A percentile compares a stretch with the other conserved stretches of the same genome.
These are phyloP conservation scores for Rattus rattus DNA, from an alignment of 2,113 vertebrate genomes.

Conservation along the genomic window DNA sequence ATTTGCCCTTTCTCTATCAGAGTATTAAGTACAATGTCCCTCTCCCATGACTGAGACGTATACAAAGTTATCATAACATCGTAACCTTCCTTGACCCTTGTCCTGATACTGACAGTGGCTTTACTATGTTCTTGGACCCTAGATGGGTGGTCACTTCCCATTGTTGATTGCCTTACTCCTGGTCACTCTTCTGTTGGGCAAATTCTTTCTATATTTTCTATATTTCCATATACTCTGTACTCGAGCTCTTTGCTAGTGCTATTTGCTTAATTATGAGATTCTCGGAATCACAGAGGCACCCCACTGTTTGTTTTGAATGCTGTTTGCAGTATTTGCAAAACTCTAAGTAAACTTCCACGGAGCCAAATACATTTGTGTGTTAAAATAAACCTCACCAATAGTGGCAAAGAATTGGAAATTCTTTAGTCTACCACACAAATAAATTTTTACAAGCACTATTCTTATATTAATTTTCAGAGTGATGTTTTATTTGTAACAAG, in stretches of 20 bases:
- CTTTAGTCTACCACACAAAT: not conserved
- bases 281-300: not conserved
- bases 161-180: not conserved
- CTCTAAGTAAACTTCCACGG: not conserved
- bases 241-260: not conserved
- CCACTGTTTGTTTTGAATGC: not conserved
- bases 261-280: not conserved
- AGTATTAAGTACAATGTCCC: not conserved
- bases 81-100: no score
- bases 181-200: not conserved
- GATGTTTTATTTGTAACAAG: not conserved
- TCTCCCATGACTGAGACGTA: not conserved
- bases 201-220: not conserved
- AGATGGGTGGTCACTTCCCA: rapidly evolving
- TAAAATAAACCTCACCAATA: not conserved
- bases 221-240: not conserved
- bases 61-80: rapidly evolving
- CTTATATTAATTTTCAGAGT: not conserved
- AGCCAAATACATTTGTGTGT: not conserved
- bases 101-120: not conserved
- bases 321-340: not conserved
- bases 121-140: not conserved
- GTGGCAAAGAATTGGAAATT: constrained; percentile 3
- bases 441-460: not conserved
- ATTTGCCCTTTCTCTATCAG: not conserved